Conservation (phyloP, 2,797 vertebrate genomes). For the Eulemur coronatus region DNA sequence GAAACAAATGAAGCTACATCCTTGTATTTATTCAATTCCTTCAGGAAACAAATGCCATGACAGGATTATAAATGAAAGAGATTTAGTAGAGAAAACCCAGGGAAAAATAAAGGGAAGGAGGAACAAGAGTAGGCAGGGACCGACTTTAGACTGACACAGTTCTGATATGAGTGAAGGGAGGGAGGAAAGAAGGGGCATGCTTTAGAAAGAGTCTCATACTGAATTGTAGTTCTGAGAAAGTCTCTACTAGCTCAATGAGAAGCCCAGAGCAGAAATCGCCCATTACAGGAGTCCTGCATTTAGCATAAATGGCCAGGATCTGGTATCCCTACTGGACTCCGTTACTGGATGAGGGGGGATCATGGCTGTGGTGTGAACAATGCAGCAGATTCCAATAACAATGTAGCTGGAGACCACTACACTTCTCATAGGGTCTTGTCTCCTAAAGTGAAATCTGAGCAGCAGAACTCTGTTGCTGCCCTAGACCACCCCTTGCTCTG, state of each 20-base stretch:
- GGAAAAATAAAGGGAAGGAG: background rate
- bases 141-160: background rate
- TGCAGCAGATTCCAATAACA: background rate
- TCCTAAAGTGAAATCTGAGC: background rate
- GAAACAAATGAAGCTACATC: background rate
- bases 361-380: background rate
- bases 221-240: background rate
- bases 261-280: background rate
- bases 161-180: background rate
- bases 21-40: background rate
- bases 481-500: background rate
- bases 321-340: background rate
- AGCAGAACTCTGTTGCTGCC: background rate
- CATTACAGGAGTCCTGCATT: background rate
- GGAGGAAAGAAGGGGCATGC: background rate
- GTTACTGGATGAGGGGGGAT: background rate
- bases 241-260: background rate
- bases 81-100: background rate
- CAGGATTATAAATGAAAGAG: background rate
- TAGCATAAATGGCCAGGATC: background rate
- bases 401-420: background rate
- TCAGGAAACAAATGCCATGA: background rate
- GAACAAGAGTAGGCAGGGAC: too few species aligned
- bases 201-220: background rate
- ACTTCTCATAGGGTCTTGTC: background rate